A percentile compares a stretch with the other conserved stretches of the same genome.
Evolutionary conservation across 2,888 invertebrate genomes (phyloP).

Genomic region (Perithous albicinctus): DNA sequence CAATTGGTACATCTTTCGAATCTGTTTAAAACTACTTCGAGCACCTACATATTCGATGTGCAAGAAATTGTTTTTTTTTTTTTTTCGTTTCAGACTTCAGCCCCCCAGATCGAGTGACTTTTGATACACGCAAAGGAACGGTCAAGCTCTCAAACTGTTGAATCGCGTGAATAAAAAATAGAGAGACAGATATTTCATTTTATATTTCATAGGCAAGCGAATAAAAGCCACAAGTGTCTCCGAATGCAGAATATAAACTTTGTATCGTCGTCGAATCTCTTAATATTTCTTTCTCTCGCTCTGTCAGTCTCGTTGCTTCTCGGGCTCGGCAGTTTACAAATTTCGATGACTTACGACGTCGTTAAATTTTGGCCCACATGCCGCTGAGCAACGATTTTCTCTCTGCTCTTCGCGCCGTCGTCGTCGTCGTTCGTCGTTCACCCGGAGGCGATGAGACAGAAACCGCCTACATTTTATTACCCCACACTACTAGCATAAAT

Average conservation of each 20-base stretch:
- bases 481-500: slow-evolving; percentile 1
- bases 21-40: too few relatives aligned
- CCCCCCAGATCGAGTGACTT: slow-evolving; percentile 22
- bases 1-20: too few relatives aligned
- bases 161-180: not conserved
- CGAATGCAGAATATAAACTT: slow-evolving; percentile 15
- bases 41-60: too few relatives aligned
- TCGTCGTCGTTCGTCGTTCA: not conserved
- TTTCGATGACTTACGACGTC: slow-evolving; percentile 27
- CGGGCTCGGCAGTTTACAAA: slow-evolving; percentile 23
- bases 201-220: too few relatives aligned
- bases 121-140: slow-evolving; percentile 18
- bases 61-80: not conserved
- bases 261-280: not conserved
- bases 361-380: slow-evolving; percentile 23
- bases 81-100: slow-evolving; percentile 11
- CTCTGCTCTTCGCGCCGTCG: not conserved
- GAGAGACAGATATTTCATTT: not conserved
- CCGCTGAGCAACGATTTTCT: slow-evolving; percentile 6
- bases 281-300: slow-evolving; percentile 5
- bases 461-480: slow-evolving; percentile 18
- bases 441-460: not conserved
- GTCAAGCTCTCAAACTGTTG: slow-evolving; percentile 15
- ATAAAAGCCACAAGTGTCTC: slow-evolving; percentile 4
- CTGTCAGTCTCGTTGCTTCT: not conserved